Evolutionary conservation across 2,888 invertebrate genomes (phyloP), one percentile per base, ranked within the genome.

Genomic region (Nomada ferruginata): DNA sequence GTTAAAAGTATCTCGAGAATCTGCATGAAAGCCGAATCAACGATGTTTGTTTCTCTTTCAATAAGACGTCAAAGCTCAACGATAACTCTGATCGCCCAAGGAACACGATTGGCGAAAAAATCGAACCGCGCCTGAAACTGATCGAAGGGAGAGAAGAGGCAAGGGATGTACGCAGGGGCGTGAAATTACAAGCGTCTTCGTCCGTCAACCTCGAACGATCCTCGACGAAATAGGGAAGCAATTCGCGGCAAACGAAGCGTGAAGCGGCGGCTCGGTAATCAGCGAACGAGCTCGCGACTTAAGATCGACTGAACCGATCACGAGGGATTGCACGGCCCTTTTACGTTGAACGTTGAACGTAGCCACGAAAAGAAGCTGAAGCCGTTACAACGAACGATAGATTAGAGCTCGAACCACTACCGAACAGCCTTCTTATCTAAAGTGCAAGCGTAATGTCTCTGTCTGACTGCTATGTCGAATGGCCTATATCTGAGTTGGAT

Each of bases 381-480:
- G 36, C 7, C 36, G 36, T 36, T 36, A 7, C 36, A 18, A 36
- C 20, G 3, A 15, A 18, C 11, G 10, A 2, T 10, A 18, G 23
- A 18, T 47, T n/a, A 29, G 20, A 23, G 47, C 69, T 70, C 73
- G 76, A 69, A 78, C 52, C 78, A 76, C 79, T 81, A 78, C 80
- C 60, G 83, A 76, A 81, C 60, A 57, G 76, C 60, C 59, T 61
- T 74, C 84, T 90, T 90, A 90, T 90, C 89, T 88, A 87, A 89
- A 87, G 85, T 84, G 78, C 84, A 36, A 87, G 85, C 84, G 78
- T 89, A 88, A 90, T 90, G 86, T 90, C 86, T 90, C 88, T 89
- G 89, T 89, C 85, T 66, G 73, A 66, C 59, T 73, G 52, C 36
- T 5, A 7, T 7, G 36, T 36, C 36, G 36, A 36, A 36, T 7